These are phyloP conservation scores for Dasyprocta punctata DNA, from an alignment of 2,113 vertebrate genomes.

Conservation along the genomic window DNA sequence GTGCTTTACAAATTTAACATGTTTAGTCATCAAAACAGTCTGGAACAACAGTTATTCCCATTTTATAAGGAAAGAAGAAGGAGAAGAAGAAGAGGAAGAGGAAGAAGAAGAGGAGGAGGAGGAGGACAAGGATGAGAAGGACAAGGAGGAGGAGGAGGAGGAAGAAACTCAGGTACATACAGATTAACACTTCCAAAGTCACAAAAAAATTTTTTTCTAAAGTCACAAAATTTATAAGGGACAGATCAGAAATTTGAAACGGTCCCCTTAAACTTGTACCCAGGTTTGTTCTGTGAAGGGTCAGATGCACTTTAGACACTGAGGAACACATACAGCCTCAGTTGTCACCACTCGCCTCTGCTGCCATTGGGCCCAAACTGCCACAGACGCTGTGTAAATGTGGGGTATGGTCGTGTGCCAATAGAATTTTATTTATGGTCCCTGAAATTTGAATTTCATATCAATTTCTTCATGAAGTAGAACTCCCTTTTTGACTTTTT, in stretches of 20 bases:
- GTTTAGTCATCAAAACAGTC: background rate
- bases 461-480: background rate
- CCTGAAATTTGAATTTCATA: background rate
- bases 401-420: background rate
- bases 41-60: background rate
- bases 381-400: background rate
- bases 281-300: background rate
- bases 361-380: background rate
- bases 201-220: background rate
- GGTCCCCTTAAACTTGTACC: background rate
- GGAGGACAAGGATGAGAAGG: no score
- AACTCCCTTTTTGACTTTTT: background rate
- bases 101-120: background rate
- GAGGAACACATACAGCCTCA: background rate
- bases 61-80: background rate
- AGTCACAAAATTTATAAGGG: background rate
- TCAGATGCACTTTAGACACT: background rate
- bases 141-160: background rate
- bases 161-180: background rate
- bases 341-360: background rate
- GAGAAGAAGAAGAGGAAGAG: background rate
- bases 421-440: background rate
- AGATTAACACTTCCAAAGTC: background rate
- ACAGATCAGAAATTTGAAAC: background rate
- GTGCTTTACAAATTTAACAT: background rate